These are phyloP conservation scores for Gopherus flavomarginatus DNA, from an alignment of 2,113 vertebrate species.

Conservation along the genomic window DNA sequence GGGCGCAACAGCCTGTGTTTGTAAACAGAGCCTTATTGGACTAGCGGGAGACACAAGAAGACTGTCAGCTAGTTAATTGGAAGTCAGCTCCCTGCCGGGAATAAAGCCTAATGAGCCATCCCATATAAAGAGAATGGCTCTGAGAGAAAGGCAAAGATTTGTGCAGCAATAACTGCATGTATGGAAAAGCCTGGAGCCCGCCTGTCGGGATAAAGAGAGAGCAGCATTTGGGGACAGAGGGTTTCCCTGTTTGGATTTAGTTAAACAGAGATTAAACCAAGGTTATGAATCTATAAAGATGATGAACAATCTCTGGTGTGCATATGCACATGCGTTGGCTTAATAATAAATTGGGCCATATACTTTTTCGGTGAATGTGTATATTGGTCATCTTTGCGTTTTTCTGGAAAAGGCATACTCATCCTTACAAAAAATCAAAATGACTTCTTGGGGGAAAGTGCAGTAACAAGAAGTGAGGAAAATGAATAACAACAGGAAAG, in stretches of 20 bases:
- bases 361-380: neutral
- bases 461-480: neutral
- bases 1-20: conserved; percentile 82
- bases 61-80: conserved; percentile 84
- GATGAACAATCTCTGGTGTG: neutral
- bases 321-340: neutral
- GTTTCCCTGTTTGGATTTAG: conserved; percentile 34
- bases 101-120: conserved; percentile 80
- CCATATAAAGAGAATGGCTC: conserved; percentile 35
- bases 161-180: conserved; percentile 67
- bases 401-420: neutral
- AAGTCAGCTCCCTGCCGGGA: conserved; percentile 79
- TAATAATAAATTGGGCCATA: neutral
- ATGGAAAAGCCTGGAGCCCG: conserved; percentile 59
- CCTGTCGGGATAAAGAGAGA: conserved; percentile 74
- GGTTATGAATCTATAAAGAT: conserved; percentile 50
- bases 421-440: neutral
- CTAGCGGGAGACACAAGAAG: conserved; percentile 73
- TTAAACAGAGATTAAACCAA: conserved; percentile 58
- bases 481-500: neutral
- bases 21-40: conserved; percentile 84
- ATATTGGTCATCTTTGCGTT: neutral
- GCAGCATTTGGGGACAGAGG: conserved; percentile 68
- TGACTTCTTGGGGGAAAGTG: neutral
- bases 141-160: conserved; percentile 58